phyloP scores from a whole-genome alignment of 2,797 vertebrate species.

The Pampus argenteus region DNA sequence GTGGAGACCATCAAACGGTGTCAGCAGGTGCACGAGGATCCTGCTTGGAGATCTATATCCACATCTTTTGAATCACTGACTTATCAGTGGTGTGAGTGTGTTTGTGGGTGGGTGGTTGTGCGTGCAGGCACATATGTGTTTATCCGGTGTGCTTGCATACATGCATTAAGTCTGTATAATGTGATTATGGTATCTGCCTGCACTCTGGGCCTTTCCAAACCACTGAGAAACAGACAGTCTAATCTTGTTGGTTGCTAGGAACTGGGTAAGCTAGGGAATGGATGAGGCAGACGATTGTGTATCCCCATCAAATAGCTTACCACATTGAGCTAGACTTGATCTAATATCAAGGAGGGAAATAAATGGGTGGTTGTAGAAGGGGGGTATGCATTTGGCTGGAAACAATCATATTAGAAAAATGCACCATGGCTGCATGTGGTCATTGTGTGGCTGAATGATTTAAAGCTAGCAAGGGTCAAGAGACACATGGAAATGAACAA shows the following conservation, averaged over 20 bases:
- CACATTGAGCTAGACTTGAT: constrained; percentile 67
- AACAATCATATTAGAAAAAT: constrained; percentile 58
- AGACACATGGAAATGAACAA: constrained; percentile 36
- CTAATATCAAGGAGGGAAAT: constrained; percentile 61
- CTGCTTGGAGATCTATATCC: no score
- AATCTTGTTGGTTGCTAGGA: constrained; percentile 81
- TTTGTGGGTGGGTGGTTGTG: constrained; percentile 13
- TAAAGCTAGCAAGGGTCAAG: constrained; percentile 31
- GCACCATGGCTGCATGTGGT: constrained; percentile 42
- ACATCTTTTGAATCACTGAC: constrained; percentile 29
- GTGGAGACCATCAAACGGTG: no score
- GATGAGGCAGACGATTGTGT: constrained; percentile 61
- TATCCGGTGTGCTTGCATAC: constrained; percentile 59
- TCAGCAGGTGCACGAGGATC: no score
- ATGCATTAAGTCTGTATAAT: constrained; percentile 72
- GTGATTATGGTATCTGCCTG: constrained; percentile 72
- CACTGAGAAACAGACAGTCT: constrained; percentile 71
- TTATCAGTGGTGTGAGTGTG: constrained; percentile 17
- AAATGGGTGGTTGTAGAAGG: constrained; percentile 54
- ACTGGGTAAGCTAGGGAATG: constrained; percentile 65
- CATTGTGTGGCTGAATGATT: constrained; percentile 41
- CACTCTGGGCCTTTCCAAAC: constrained; percentile 64
- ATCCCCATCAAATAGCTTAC: constrained; percentile 69
- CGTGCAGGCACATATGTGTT: constrained; percentile 49
- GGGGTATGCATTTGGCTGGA: constrained; percentile 62